These are phyloP conservation scores for Aplodontia rufa DNA, from an alignment of 2,113 vertebrate species.

Conservation along the genomic window DNA sequence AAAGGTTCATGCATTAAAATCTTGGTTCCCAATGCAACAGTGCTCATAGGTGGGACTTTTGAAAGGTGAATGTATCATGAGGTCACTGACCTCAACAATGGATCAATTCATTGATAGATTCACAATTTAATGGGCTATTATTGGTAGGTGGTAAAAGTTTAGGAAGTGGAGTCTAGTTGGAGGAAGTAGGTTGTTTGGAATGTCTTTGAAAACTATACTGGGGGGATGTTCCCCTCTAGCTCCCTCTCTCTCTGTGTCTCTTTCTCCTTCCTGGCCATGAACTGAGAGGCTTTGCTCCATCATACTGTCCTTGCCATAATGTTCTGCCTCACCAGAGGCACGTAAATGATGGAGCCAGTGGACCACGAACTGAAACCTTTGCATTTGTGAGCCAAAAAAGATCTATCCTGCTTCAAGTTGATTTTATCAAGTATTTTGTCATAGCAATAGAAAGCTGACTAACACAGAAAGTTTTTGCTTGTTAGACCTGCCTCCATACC, in stretches of 20 bases:
- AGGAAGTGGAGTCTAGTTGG: neutral
- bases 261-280: neutral
- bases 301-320: too few relatives aligned
- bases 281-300: too few relatives aligned
- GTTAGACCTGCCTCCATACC: neutral
- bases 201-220: neutral
- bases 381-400: neutral
- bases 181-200: neutral
- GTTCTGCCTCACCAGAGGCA: too few relatives aligned
- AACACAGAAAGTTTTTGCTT: neutral
- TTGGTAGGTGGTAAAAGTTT: neutral
- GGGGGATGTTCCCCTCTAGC: too few relatives aligned
- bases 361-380: neutral
- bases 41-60: too few relatives aligned
- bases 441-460: neutral
- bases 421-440: neutral
- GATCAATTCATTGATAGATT: neutral
- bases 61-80: too few relatives aligned
- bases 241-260: too few relatives aligned
- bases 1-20: too few relatives aligned
- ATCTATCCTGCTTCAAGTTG: neutral
- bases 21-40: too few relatives aligned
- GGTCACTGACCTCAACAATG: neutral
- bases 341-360: neutral
- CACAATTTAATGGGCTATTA: neutral